Evolutionary conservation across 2,797 vertebrate genomes (phyloP), one percentile per base, ranked within the genome.

Genomic region (Phaenicophaeus curvirostris): DNA sequence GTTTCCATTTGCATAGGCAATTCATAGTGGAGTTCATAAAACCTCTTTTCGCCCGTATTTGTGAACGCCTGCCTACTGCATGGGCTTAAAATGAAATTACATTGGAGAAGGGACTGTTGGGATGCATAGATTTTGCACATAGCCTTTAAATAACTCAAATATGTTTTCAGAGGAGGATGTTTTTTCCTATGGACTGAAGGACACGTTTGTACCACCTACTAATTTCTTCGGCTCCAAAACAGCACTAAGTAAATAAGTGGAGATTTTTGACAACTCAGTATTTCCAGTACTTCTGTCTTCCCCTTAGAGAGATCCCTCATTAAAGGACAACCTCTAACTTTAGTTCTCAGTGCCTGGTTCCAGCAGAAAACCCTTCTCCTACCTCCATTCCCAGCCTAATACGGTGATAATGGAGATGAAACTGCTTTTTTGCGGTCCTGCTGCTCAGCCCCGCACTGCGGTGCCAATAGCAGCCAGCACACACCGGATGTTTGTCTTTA

Each of bases 11-110:
- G 87, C 79, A 79, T 42, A 78, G 71, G 68, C 65, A 77, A 8
- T 75, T 82, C 94, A 75, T 35, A 37, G 54, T 61, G 85, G 85
- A 88, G 57, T 94, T 86, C 59, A 68, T 62, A 90, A 94, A 96
- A 86, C 63, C 87, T 84, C 44, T 46, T 68, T 76, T 76, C 75
- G 63, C 84, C 75, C 69, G 66, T 27, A 33, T 93, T 94, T 80
- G 66, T 86, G 90, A 79, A 65, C 69, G 71, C 44, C 79, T 93
- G 90, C 84, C 63, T 73, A 28, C 80, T 90, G 48, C 78, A 61
- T 0, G 25, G 79, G 20, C 92, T 93, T 89, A 53, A 86, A 85
- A 78, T 57, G 79, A 74, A 93, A 84, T 77, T 48, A 16, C 9
- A 0, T 16, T 80, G 74, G 84, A 33, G 51, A 90, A 83, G 54